phyloP scores from a whole-genome alignment of 2,797 vertebrate species.

The Pogonophryne albipinna region DNA sequence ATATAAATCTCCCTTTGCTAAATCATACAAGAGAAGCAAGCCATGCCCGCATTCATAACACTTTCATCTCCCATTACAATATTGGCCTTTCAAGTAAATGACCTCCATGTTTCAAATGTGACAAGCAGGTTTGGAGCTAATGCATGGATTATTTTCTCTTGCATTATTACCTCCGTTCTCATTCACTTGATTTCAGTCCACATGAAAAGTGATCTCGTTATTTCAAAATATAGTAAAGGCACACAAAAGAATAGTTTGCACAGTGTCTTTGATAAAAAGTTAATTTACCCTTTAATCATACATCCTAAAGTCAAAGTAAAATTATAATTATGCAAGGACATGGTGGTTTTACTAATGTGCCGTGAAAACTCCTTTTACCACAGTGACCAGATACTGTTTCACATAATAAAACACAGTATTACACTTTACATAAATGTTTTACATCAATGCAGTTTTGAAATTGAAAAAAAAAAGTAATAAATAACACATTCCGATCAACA shows the following conservation, averaged over 20 bases:
- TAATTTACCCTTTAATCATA: slow-evolving; percentile 23
- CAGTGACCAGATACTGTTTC: too few relatives aligned
- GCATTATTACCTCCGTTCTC: slow-evolving; percentile 43
- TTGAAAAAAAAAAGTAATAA: background rate
- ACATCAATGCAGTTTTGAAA: background rate
- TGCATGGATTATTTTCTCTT: slow-evolving; percentile 62
- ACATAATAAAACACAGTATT: background rate
- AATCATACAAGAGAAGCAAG: slow-evolving; percentile 32
- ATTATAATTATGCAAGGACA: slow-evolving; percentile 1
- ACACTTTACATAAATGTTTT: background rate
- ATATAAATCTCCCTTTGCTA: slow-evolving; percentile 49
- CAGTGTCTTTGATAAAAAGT: slow-evolving; percentile 2
- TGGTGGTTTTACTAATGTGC: background rate
- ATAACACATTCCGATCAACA: background rate
- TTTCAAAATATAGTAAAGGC: slow-evolving; percentile 25
- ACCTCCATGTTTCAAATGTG: slow-evolving; percentile 74
- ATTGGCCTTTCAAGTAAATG: slow-evolving; percentile 73
- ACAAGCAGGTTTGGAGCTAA: slow-evolving; percentile 66
- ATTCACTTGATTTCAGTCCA: slow-evolving; percentile 49
- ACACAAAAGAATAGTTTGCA: slow-evolving; percentile 14
- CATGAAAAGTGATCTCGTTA: slow-evolving; percentile 5
- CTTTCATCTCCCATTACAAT: slow-evolving; percentile 71
- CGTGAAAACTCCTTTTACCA: background rate
- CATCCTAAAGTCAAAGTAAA: background rate
- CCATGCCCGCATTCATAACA: slow-evolving; percentile 52